Evolutionary conservation across 2,113 vertebrate species (phyloP), one percentile per base, ranked within the genome.

Genomic region (Spheniscus mendiculus): DNA sequence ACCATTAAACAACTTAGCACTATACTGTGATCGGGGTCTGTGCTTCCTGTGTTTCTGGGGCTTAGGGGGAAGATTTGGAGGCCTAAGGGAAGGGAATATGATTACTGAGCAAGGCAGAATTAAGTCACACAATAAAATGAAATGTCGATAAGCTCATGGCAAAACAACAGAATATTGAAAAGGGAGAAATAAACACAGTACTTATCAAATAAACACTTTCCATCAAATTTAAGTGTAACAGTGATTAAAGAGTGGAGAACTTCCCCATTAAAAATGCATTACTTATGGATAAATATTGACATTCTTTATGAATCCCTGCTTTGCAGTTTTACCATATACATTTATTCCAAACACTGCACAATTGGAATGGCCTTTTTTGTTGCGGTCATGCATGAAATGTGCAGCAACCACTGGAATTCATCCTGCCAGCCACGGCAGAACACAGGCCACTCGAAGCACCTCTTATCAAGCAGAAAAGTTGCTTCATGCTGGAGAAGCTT

Each of bases 1-100:
- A 98, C 99, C 99, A 98, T 99, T 99, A 99, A 99, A 99, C 98
- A 99, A 99, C 97, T 99, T 99, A 99, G 99, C 98, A 98, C 98
- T 99, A 99, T 98, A 99, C 78, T 99, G 98, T 91, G 99, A 99
- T 97, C 98, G 98, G 97, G 99, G 99, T 97, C 99, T 99, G 98
- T 98, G 97, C 98, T 99, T 99, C 98, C 98, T 99, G 97, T 98
- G 98, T 99, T 99, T 99, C 98, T 98, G 99, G 98, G 99, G 98
- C 97, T 98, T 99, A 98, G 98, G 98, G 96, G 98, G 98, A 97
- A 99, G 98, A 95, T 99, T 99, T 98, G 99, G 99, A 98, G 99
- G 99, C 99, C 99, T 99, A 98, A 93, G 97, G 98, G 98, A 98
- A 99, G 98, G 98, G 98, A 99, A 98, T 98, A 98, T 96, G 83